Evolutionary conservation across 2,113 vertebrate species (phyloP).

Genomic region (Marmota flaviventris): DNA sequence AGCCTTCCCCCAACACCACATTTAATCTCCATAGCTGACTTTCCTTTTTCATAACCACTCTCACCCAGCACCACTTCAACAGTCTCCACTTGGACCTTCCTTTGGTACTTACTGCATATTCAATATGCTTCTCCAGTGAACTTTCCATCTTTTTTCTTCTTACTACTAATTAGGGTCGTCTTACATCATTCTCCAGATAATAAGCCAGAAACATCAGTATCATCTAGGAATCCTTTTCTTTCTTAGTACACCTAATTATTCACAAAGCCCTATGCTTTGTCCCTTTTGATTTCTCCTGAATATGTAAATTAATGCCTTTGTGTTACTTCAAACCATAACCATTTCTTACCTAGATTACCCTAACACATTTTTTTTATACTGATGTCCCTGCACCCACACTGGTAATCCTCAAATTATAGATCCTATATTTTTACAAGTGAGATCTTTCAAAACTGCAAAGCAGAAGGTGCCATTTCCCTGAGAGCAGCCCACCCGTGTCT

Average conservation of each 20-base stretch:
- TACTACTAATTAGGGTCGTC: background rate
- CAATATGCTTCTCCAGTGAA: background rate
- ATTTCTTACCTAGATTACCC: background rate
- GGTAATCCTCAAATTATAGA: background rate
- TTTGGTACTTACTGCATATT: background rate
- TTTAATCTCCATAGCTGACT: background rate
- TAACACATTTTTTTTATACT: background rate
- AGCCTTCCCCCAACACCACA: background rate
- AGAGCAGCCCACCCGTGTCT: background rate
- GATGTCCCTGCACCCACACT: background rate
- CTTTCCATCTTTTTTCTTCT: background rate
- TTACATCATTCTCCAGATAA: background rate
- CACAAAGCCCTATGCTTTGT: background rate
- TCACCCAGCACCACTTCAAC: background rate
- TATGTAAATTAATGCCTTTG: background rate
- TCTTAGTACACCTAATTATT: background rate
- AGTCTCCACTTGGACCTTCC: background rate
- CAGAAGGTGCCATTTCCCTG: background rate
- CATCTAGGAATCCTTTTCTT: background rate
- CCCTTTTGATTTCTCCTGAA: background rate
- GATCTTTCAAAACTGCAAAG: background rate
- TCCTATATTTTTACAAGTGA: background rate
- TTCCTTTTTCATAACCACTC: background rate
- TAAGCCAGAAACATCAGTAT: background rate
- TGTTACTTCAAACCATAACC: background rate